Evolutionary conservation across 2,113 vertebrate genomes (phyloP).

Genomic region (Turnix velox): DNA sequence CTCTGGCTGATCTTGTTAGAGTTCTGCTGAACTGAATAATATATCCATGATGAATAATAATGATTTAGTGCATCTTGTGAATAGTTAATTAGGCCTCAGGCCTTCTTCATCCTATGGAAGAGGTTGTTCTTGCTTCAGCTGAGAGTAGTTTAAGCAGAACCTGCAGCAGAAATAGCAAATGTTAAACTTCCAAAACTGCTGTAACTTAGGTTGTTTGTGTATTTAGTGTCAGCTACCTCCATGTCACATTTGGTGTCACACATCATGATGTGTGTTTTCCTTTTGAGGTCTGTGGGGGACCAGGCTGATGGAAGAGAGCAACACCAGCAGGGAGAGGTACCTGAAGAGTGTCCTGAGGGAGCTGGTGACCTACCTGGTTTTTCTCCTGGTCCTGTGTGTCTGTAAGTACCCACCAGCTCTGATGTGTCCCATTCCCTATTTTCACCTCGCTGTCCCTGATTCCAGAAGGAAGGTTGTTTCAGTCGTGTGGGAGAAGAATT

Average conservation of each 20-base stretch:
- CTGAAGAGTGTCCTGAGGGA: slow-evolving; percentile 89
- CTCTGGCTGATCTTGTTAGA: not conserved
- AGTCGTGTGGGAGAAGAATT: not conserved
- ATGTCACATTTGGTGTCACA: not conserved
- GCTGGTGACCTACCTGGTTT: slow-evolving; percentile 85
- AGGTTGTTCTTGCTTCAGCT: not conserved
- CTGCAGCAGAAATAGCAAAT: not conserved
- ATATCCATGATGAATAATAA: too few relatives aligned
- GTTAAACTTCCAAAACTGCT: not conserved
- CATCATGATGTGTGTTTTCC: not conserved
- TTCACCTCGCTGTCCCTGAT: not conserved
- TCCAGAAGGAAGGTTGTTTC: not conserved
- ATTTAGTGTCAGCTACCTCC: not conserved
- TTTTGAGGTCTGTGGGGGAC: slow-evolving; percentile 94
- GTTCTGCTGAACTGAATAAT: not conserved
- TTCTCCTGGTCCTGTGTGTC: slow-evolving; percentile 88
- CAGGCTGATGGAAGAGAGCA: slow-evolving; percentile 88
- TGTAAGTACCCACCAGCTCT: slow-evolving; percentile 76
- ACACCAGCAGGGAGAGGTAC: slow-evolving; percentile 87
- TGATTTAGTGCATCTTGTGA: too few relatives aligned
- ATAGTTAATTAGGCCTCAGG: not conserved
- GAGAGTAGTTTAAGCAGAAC: not conserved
- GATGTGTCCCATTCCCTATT: not conserved
- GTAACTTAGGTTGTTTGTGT: not conserved
- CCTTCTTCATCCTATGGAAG: fast-evolving